A percentile compares a stretch with the other conserved stretches of the same genome.
phyloP scores from a whole-genome alignment of 2,888 invertebrate species.

The Drosophila meridiana region DNA sequence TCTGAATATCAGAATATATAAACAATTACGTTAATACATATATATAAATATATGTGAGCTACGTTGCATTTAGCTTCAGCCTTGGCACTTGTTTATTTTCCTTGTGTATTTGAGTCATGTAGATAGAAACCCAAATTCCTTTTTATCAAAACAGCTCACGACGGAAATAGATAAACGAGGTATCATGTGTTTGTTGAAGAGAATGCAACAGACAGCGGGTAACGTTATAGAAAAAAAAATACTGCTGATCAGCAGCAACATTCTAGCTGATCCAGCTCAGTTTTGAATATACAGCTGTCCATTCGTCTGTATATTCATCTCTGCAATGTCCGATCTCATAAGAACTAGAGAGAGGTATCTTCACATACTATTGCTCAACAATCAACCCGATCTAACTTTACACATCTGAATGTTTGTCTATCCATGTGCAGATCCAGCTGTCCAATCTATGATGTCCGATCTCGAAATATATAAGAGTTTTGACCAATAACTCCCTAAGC shows the following conservation, averaged over 20 bases:
- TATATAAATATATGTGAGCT: background rate
- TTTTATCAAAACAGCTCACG: slow-evolving; percentile 16
- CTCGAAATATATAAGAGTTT: background rate
- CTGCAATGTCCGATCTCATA: too few species aligned
- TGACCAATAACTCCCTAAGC: too few species aligned
- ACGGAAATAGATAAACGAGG: background rate
- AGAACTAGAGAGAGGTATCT: too few species aligned
- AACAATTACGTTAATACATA: background rate
- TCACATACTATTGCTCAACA: too few species aligned
- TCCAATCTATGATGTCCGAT: too few species aligned
- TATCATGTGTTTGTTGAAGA: background rate
- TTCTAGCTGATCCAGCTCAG: background rate
- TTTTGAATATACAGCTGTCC: too few species aligned
- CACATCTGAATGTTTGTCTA: background rate
- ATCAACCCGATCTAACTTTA: background rate
- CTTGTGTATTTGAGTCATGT: slow-evolving; percentile 58
- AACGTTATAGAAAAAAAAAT: too few species aligned
- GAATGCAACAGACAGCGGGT: background rate
- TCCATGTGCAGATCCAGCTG: background rate
- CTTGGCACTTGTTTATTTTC: slow-evolving; percentile 32
- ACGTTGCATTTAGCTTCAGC: slow-evolving; percentile 12
- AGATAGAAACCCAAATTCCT: slow-evolving; percentile 22
- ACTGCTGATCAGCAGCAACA: background rate
- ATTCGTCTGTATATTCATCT: too few species aligned
- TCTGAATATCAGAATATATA: slow-evolving; percentile 6